These are phyloP conservation scores for Tympanoctomys barrerae DNA, from an alignment of 2,797 vertebrate genomes.

Conservation along the genomic window DNA sequence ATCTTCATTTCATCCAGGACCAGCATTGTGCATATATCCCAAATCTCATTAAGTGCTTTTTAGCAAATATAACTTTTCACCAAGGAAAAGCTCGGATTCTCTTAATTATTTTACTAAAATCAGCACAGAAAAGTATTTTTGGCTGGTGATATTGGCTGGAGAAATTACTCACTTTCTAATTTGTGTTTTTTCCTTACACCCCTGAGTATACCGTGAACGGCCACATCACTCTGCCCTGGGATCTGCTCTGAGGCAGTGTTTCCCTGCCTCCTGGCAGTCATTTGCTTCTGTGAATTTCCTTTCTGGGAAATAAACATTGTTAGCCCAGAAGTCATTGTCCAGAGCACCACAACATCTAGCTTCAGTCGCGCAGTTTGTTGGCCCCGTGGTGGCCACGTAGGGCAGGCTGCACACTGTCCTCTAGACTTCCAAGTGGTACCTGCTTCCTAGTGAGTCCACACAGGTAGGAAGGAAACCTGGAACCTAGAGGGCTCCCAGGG, in stretches of 20 bases:
- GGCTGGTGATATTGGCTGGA: conserved; percentile 51
- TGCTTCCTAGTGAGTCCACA: not conserved
- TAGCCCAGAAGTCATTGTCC: conserved; percentile 64
- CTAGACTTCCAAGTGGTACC: not conserved
- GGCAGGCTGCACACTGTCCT: not conserved
- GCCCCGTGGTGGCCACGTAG: not conserved
- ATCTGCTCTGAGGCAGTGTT: conserved; percentile 55
- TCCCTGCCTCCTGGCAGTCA: conserved; percentile 49
- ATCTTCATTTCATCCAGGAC: conserved; percentile 66
- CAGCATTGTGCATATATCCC: conserved; percentile 36
- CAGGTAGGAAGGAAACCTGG: not conserved
- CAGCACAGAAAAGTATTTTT: conserved; percentile 56
- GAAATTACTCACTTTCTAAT: conserved; percentile 40
- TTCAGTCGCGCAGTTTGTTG: conserved; percentile 12
- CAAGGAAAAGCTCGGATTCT: conserved; percentile 42
- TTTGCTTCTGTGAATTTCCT: conserved; percentile 78
- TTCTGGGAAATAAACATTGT: conserved; percentile 76
- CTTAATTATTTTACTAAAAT: conserved; percentile 69
- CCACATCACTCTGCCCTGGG: conserved; percentile 42
- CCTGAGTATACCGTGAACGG: not conserved
- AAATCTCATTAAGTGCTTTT: conserved; percentile 59
- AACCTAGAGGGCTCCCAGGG: not conserved
- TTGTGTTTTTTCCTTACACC: conserved; percentile 45
- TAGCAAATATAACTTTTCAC: conserved; percentile 62
- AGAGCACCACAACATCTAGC: conserved; percentile 48